phyloP scores from a whole-genome alignment of 1,140 invertebrate genomes.

The Chlorops oryzae region DNA sequence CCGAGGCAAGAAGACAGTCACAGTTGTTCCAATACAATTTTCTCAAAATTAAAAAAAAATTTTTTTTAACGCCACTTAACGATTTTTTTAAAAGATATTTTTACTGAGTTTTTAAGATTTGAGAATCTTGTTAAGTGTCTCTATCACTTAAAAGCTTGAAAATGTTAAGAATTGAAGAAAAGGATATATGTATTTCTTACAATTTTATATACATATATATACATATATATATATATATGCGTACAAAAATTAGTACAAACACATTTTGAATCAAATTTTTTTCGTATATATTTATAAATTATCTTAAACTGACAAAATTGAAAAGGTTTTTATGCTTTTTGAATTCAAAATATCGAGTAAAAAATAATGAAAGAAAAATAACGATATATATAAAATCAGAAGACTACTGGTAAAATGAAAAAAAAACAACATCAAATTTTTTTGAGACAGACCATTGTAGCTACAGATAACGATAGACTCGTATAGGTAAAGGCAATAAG shows the following conservation, averaged over 20 bases:
- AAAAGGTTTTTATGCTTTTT: no score
- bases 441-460: no score
- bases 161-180: neutral
- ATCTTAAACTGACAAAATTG: constrained; percentile 17
- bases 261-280: no score
- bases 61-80: neutral
- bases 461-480: no score
- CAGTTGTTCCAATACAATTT: neutral
- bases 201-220: neutral
- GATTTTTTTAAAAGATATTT: neutral
- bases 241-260: no score
- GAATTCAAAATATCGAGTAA: no score
- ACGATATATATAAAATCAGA: constrained; percentile 16
- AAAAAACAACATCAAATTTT: no score
- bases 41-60: neutral
- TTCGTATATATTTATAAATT: neutral
- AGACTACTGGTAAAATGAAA: constrained; percentile 19
- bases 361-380: constrained; percentile 10
- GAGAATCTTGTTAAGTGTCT: no score
- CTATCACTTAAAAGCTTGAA: no score
- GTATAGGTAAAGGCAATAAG: no score
- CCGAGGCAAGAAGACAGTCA: neutral
- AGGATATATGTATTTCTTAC: neutral
- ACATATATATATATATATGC: neutral
- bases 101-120: neutral